These are phyloP conservation scores for Leptothorax acervorum DNA, from an alignment of 2,888 invertebrate species.

Conservation along the genomic window DNA sequence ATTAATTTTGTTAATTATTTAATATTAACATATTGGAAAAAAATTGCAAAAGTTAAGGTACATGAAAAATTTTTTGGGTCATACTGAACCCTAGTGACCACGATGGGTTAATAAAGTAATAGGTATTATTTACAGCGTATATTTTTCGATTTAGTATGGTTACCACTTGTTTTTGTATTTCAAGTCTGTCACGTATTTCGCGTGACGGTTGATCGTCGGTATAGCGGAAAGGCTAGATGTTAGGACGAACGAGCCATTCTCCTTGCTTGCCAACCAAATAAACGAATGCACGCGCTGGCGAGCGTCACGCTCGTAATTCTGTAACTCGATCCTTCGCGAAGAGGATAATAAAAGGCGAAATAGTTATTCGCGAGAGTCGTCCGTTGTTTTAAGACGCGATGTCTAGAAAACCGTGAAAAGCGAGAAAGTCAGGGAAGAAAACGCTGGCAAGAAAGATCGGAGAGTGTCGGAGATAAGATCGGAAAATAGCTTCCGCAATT, in stretches of 20 bases:
- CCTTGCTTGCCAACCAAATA: slow-evolving; percentile 70
- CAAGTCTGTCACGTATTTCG: not conserved
- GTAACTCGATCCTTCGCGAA: slow-evolving; percentile 66
- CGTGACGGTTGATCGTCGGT: slow-evolving; percentile 56
- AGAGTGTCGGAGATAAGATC: slow-evolving; percentile 17
- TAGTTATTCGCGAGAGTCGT: slow-evolving; percentile 48
- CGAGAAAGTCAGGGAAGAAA: slow-evolving; percentile 15
- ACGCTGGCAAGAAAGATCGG: not conserved
- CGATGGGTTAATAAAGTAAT: not conserved
- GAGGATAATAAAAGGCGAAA: slow-evolving; percentile 69
- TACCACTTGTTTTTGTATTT: not conserved
- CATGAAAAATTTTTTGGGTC: too few relatives aligned
- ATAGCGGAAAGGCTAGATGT: slow-evolving; percentile 57
- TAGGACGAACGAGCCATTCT: slow-evolving; percentile 60
- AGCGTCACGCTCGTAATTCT: slow-evolving; percentile 68
- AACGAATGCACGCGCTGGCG: slow-evolving; percentile 64
- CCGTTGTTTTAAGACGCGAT: slow-evolving; percentile 51
- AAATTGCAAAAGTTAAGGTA: too few relatives aligned
- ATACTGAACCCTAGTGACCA: too few relatives aligned
- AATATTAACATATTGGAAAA: too few relatives aligned
- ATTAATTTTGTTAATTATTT: too few relatives aligned
- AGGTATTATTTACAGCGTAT: not conserved
- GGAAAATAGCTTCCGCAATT: slow-evolving; percentile 14
- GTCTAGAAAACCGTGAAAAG: slow-evolving; percentile 31
- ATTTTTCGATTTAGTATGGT: not conserved